Base-by-base conservation (phyloP, 2,888 invertebrate species). In the Trissolcus japonicus region DNA sequence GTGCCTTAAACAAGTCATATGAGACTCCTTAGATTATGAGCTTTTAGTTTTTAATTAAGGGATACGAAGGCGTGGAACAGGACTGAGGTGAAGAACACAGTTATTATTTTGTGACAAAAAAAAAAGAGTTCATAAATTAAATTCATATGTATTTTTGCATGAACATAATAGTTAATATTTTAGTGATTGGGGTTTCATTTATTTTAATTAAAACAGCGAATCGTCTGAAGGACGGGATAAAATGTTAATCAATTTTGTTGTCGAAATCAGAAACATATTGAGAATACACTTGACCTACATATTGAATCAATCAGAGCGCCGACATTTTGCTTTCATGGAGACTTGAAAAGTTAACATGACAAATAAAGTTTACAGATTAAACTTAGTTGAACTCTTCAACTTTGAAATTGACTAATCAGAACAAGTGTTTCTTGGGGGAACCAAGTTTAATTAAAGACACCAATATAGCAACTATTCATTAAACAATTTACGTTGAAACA, bases 381-480 rank as follows among this genome's bases (percentile, higher is more conserved):
- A 71, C 72, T 77, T 59, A 53, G 67, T 63, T 62, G 63, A 68
- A 76, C 71, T 72, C 61, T 72, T 72, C 61, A 77, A 67, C 67
- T 77, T 72, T 62, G 60, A 72, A 77, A 73, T 73, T 71, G 73
- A 65, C 68, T 77, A 73, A 73, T 77, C 77, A 63, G 68, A 41
- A 60, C 63, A 68, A 77, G 73, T 73, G 55, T 77, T 77, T 77
- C 73, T 69, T 65, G 35, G 54, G 68, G 60, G 63, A 76, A 69
- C 40, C 62, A 57, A 72, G 72, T 77, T 77, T 72, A 77, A 72
- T 77, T 72, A 63, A 72, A 72, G 71, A 77, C 62, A 57, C 62
- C 51, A 50, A 50, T 51, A 62, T 57, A 51, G 61, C 67, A 72
- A 68, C 71, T 63, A 62, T 68, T 72, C 72, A 67, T 76, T 66